phyloP scores from a whole-genome alignment of 2,888 invertebrate species.

The Geotrupes spiniger region DNA sequence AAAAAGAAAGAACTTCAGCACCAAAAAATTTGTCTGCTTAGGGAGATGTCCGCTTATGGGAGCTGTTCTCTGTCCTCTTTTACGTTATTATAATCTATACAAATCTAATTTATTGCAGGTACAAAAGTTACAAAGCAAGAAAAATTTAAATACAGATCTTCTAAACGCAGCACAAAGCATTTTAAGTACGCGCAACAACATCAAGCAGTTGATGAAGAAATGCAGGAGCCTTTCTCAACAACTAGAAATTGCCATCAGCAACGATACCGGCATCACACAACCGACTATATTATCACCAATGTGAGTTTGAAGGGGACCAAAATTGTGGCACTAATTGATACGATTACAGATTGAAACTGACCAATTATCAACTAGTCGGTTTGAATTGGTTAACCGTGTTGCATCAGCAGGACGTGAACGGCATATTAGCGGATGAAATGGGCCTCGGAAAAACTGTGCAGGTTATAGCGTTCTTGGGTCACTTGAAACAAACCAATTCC shows the following conservation, averaged over 20 bases:
- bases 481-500: constrained; percentile 77
- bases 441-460: constrained; percentile 93
- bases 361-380: constrained; percentile 85
- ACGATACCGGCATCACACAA: constrained; percentile 68
- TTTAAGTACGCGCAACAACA: constrained; percentile 71
- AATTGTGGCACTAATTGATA: too few species aligned
- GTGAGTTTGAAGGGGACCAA: constrained; percentile 49
- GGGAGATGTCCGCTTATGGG: too few species aligned
- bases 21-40: too few species aligned
- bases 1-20: too few species aligned
- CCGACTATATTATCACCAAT: constrained; percentile 71
- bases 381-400: constrained; percentile 91
- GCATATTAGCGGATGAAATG: constrained; percentile 97
- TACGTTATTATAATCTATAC: too few species aligned
- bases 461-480: constrained; percentile 87
- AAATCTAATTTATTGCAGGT: constrained; percentile 56
- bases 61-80: not conserved
- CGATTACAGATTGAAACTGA: constrained; percentile 69
- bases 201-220: constrained; percentile 77
- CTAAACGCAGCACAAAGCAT: constrained; percentile 73
- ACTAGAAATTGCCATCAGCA: constrained; percentile 76
- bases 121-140: constrained; percentile 66
- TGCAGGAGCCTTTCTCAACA: constrained; percentile 79
- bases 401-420: constrained; percentile 85
- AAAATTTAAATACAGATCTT: constrained; percentile 71